These are phyloP conservation scores for Nomada goodeniana DNA, from an alignment of 2,888 invertebrate genomes.

Conservation along the genomic window DNA sequence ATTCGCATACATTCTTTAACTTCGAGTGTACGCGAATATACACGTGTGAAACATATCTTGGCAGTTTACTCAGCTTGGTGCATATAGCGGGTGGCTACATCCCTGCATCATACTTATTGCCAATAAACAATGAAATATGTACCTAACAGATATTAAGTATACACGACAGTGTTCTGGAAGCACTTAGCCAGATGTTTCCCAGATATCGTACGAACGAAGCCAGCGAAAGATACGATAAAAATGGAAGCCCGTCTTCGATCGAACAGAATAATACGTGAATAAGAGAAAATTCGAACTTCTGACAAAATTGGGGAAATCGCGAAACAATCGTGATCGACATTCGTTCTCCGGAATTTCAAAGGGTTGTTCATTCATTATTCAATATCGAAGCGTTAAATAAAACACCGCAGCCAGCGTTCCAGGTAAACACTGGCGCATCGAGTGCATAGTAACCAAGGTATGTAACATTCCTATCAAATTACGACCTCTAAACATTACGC, in stretches of 20 bases:
- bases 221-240: no score
- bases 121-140: slow-evolving; percentile 3
- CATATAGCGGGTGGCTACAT: not conserved
- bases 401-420: not conserved
- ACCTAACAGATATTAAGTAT: slow-evolving; percentile 9
- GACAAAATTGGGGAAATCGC: not conserved
- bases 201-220: not conserved
- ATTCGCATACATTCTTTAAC: not conserved
- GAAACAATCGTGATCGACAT: no score
- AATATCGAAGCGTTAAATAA: not conserved
- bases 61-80: not conserved
- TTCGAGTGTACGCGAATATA: not conserved
- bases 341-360: no score
- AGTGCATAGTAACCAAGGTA: not conserved
- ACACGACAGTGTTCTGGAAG: not conserved
- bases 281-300: not conserved
- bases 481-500: slow-evolving; percentile 1
- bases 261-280: no score
- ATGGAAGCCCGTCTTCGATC: no score
- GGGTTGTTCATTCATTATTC: no score
- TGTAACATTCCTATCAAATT: slow-evolving; percentile 18
- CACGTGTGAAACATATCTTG: not conserved
- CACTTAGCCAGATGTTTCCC: not conserved
- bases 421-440: not conserved
- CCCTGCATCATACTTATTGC: not conserved